Evolutionary conservation across 2,888 invertebrate genomes (phyloP).

Genomic region (Meiosimyza decipiens): DNA sequence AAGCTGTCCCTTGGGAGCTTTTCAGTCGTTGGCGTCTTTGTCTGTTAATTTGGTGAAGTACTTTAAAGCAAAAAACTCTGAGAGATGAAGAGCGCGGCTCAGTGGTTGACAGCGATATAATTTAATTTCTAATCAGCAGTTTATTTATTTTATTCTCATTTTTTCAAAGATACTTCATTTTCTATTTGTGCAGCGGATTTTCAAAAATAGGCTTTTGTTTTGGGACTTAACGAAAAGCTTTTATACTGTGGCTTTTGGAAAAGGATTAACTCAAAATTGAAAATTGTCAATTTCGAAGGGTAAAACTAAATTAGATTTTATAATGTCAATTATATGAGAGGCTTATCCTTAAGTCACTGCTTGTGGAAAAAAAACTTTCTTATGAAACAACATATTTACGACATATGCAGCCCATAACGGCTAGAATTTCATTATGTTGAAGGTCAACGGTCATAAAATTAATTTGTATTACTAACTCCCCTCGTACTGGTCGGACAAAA

Average conservation of each 20-base stretch:
- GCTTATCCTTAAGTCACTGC: background rate
- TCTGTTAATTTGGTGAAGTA: constrained; percentile 24
- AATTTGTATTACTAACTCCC: too few relatives aligned
- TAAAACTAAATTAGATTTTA: constrained; percentile 32
- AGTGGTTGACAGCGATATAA: background rate
- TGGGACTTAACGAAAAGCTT: background rate
- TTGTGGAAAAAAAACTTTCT: too few relatives aligned
- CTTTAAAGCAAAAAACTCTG: background rate
- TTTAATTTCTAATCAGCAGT: constrained; percentile 35
- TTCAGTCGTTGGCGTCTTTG: constrained; percentile 7
- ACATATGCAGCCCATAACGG: too few relatives aligned
- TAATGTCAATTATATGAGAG: constrained; percentile 29
- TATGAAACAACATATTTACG: too few relatives aligned
- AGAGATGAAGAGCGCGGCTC: background rate
- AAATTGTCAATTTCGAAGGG: background rate
- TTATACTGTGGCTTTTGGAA: constrained; percentile 20
- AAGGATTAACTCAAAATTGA: constrained; percentile 23
- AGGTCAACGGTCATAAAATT: too few relatives aligned
- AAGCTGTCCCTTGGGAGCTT: constrained; percentile 19
- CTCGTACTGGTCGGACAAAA: too few relatives aligned
- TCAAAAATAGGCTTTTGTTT: constrained; percentile 15
- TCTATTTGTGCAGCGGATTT: constrained; percentile 8
- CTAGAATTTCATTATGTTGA: too few relatives aligned
- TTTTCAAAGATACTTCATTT: background rate
- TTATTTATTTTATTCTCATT: constrained; percentile 2